Evolutionary conservation across 2,797 vertebrate genomes (phyloP).

Genomic region (Notolepis coatsorum): DNA sequence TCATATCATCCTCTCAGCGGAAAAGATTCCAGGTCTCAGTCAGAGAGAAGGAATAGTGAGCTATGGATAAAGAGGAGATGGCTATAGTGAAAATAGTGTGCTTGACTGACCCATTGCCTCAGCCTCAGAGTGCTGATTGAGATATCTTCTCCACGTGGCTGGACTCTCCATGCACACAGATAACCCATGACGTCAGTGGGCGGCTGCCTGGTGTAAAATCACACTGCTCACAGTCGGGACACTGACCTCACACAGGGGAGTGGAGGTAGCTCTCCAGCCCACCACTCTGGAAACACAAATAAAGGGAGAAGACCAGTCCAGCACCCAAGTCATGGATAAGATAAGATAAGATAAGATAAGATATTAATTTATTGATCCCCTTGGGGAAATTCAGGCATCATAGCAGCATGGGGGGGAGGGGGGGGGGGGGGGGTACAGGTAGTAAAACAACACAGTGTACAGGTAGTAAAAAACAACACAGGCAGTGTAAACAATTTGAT

Average conservation of each 20-base stretch:
- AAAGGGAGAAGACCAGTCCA: slow-evolving; percentile 2
- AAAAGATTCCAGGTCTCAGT: not conserved
- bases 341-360: too few species aligned
- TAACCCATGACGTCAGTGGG: slow-evolving; percentile 40
- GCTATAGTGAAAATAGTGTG: too few species aligned
- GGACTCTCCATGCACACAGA: slow-evolving; percentile 23
- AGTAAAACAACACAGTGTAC: too few species aligned
- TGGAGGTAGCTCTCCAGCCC: slow-evolving; percentile 21
- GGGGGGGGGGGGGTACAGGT: too few species aligned
- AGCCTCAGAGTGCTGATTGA: not conserved
- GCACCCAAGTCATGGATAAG: slow-evolving; percentile 23
- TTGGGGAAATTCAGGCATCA: too few species aligned
- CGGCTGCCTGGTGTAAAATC: slow-evolving; percentile 64
- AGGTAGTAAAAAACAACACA: too few species aligned
- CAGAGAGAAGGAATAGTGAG: not conserved
- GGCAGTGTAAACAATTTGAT: too few species aligned
- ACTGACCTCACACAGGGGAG: slow-evolving; percentile 25
- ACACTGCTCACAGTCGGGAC: slow-evolving; percentile 8
- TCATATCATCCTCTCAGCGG: not conserved
- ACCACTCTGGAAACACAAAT: slow-evolving; percentile 38
- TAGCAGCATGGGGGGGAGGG: too few species aligned
- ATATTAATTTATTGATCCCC: too few species aligned
- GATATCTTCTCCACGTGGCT: slow-evolving; percentile 17
- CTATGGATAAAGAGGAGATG: slow-evolving; percentile 1
- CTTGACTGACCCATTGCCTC: too few species aligned